Evolutionary conservation across 2,888 invertebrate species (phyloP).

Genomic region (Phania funesta): DNA sequence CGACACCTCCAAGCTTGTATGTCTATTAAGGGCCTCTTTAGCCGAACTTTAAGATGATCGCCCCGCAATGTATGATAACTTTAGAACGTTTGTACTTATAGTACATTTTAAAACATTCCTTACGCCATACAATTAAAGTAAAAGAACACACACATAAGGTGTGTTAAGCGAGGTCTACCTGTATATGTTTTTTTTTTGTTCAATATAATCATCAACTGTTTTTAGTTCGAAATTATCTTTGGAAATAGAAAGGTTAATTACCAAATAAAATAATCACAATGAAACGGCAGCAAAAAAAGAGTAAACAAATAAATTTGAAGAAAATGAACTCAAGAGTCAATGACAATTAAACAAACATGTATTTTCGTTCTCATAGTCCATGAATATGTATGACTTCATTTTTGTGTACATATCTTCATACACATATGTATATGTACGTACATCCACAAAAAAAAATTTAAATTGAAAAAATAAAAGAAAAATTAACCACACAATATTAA

Average conservation of each 20-base stretch:
- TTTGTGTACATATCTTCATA: background rate
- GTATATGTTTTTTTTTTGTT: no score
- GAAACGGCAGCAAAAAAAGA: conserved; percentile 43
- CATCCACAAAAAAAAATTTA: conserved; percentile 2
- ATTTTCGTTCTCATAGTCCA: conserved; percentile 1
- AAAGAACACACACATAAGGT: no score
- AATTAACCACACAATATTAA: no score
- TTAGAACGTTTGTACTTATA: no score
- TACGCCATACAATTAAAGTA: no score
- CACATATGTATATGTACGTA: background rate
- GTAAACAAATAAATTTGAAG: conserved; percentile 53
- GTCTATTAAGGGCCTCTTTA: no score
- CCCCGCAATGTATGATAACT: no score
- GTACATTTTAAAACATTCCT: no score
- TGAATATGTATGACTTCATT: background rate
- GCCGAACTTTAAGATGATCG: no score
- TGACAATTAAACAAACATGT: conserved; percentile 59
- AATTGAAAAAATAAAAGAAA: no score
- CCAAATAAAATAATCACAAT: conserved; percentile 53
- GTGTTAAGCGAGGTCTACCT: no score
- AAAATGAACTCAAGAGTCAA: conserved; percentile 61
- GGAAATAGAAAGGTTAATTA: conserved; percentile 32
- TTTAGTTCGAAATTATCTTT: conserved; percentile 19
- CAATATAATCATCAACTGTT: conserved; percentile 30
- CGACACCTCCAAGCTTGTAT: no score